These are phyloP conservation scores for Pinna nobilis DNA, from an alignment of 1,140 invertebrate genomes.

Conservation along the genomic window DNA sequence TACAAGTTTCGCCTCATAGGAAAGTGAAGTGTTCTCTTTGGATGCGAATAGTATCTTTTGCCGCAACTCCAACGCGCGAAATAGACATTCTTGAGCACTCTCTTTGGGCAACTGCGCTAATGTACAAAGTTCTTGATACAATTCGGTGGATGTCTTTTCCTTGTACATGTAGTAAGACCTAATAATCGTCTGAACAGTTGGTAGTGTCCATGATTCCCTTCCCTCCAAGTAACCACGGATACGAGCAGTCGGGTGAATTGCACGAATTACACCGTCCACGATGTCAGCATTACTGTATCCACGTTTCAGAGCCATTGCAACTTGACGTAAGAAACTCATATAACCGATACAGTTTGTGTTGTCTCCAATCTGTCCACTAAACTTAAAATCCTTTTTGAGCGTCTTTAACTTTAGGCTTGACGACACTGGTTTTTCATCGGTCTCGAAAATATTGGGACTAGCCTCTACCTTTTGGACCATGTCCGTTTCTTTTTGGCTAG, in stretches of 20 bases:
- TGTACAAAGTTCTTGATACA: slow-evolving; percentile 29
- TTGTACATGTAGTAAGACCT: slow-evolving; percentile 28
- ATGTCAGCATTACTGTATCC: slow-evolving; percentile 26
- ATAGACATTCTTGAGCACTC: slow-evolving; percentile 16
- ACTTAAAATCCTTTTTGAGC: too few relatives aligned
- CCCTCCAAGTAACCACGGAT: slow-evolving; percentile 35
- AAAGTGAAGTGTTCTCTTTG: slow-evolving; percentile 4
- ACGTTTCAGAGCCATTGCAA: slow-evolving; percentile 8
- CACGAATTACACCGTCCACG: not conserved
- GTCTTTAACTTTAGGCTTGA: too few relatives aligned
- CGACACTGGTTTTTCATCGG: too few relatives aligned
- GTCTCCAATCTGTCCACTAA: too few relatives aligned
- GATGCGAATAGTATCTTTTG: slow-evolving; percentile 27
- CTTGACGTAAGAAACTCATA: slow-evolving; percentile 15
- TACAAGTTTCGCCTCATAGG: slow-evolving; percentile 2
- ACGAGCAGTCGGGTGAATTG: not conserved
- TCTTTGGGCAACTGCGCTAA: slow-evolving; percentile 5
- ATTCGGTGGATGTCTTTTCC: slow-evolving; percentile 29
- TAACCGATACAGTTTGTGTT: too few relatives aligned
- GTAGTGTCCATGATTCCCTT: not conserved
- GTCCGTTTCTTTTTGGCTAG: too few relatives aligned
- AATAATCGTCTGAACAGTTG: slow-evolving; percentile 10
- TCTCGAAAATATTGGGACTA: too few relatives aligned
- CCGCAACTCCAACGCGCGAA: slow-evolving; percentile 15
- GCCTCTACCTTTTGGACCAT: too few relatives aligned